Evolutionary conservation across 2,797 vertebrate genomes (phyloP).

Genomic region (Enteromius treurensis): DNA sequence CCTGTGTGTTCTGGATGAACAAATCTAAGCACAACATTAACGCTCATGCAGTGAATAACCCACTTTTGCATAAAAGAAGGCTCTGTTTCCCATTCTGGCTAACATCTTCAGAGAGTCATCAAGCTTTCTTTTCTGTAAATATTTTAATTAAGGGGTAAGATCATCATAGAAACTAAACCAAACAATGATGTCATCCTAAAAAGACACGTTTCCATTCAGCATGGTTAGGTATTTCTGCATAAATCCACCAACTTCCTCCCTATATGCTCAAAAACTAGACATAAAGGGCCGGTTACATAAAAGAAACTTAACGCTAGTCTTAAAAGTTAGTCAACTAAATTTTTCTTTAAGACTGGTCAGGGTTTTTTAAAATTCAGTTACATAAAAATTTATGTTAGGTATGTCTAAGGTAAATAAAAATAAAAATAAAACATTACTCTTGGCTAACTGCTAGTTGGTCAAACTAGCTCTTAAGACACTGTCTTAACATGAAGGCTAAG

Average conservation of each 20-base stretch:
- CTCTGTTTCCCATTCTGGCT: conserved; percentile 42
- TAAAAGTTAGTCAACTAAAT: too few relatives aligned
- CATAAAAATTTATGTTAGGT: too few relatives aligned
- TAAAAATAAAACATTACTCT: too few relatives aligned
- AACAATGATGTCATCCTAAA: conserved; percentile 36
- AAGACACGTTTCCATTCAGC: conserved; percentile 21
- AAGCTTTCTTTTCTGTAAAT: neutral
- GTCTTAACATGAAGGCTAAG: too few relatives aligned
- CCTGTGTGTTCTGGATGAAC: conserved; percentile 52
- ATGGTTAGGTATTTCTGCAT: neutral
- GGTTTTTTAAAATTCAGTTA: too few relatives aligned
- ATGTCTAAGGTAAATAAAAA: too few relatives aligned
- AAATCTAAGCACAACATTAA: conserved; percentile 39
- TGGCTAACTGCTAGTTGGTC: too few relatives aligned
- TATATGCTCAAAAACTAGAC: neutral
- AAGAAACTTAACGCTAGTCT: too few relatives aligned
- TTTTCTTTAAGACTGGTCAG: too few relatives aligned
- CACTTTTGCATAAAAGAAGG: conserved; percentile 4
- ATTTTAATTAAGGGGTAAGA: conserved; percentile 26
- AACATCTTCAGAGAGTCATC: neutral
- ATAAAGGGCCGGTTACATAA: too few relatives aligned
- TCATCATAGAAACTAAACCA: conserved; percentile 36
- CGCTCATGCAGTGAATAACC: conserved; percentile 26
- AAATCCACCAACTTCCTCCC: neutral
- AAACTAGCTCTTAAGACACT: too few relatives aligned